Evolutionary conservation across 1,140 invertebrate species (phyloP).

Genomic region (Drosophila biarmipes): DNA sequence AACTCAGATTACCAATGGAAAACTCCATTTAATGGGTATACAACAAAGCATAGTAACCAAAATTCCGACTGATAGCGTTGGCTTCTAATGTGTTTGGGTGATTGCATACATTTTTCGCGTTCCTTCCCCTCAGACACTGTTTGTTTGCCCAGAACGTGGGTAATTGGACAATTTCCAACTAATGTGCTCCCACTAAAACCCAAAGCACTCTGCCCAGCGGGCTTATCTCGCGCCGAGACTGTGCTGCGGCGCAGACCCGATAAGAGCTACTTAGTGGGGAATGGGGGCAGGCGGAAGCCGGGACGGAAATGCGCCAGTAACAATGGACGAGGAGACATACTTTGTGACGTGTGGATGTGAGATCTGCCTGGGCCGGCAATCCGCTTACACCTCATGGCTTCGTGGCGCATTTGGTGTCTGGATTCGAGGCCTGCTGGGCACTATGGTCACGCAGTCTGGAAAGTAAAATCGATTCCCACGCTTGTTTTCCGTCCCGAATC

Average conservation of each 20-base stretch:
- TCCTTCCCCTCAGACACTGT: constrained; percentile 16
- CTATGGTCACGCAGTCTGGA: constrained; percentile 17
- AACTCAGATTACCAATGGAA: too few relatives aligned
- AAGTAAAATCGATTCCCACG: constrained; percentile 51
- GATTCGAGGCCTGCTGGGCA: neutral
- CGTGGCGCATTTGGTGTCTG: neutral
- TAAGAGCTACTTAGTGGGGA: constrained; percentile 28
- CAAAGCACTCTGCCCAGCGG: neutral
- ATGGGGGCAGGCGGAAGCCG: constrained; percentile 47
- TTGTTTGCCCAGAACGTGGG: constrained; percentile 37
- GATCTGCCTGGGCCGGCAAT: constrained; percentile 5
- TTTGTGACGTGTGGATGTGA: neutral
- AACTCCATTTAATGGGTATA: neutral
- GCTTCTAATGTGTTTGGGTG: constrained; percentile 5
- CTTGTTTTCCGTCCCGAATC: constrained; percentile 19
- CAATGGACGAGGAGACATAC: neutral
- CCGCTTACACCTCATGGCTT: constrained; percentile 37
- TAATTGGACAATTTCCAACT: constrained; percentile 41
- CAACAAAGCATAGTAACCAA: neutral
- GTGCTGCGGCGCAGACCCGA: constrained; percentile 39
- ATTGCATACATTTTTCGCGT: constrained; percentile 3
- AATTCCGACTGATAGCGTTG: constrained; percentile 2
- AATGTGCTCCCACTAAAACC: constrained; percentile 25
- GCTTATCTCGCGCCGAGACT: constrained; percentile 31
- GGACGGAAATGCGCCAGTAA: constrained; percentile 61